Base-by-base conservation (phyloP, 2,888 invertebrate genomes). In the Hypercompe scribonia region DNA sequence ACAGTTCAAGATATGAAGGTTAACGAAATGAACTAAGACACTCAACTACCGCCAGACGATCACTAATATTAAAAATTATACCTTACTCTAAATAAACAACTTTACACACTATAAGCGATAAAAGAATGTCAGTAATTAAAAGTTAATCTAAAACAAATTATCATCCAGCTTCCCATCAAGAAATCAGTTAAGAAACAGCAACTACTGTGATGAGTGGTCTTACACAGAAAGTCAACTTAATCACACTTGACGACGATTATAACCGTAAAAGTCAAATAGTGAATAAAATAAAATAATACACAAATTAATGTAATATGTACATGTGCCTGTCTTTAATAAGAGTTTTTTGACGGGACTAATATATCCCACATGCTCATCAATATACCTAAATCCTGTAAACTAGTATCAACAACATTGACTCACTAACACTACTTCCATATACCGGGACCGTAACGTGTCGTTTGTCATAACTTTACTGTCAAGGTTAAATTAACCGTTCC, bases 171-270 rank as follows among this genome's bases (percentile, higher is more conserved):
- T 18, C 61, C 31, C 31, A 31, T 18, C 61, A 31, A 18, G 31
- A 28, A 4, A 61, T 31, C 61, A 31, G 61, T 61, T 61, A 61
- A 31, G 61, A 31, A 31, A 61, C 28, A 28, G 3, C 31, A 61
- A 13, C 13, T 15, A 58, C 15, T 74, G 61, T 71, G 58, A 68
- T 68, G 58, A 69, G 36, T 70, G 58, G 72, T 74, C 73, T 31
- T 67, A 5, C 31, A 33, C 39, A 70, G 61, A 66, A 68, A 67
- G 71, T 70, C 64, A 65, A 34, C 24, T 67, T 78, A 82, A 76
- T 76, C 42, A 72, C 65, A 54, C n/a, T n/a, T 68, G 63, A n/a
- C n/a, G n/a, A n/a, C n/a, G n/a, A n/a, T n/a, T n/a, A n/a, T n/a
- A n/a, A n/a, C n/a, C n/a, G n/a, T n/a, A n/a, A n/a, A n/a, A n/a